Evolutionary conservation across 2,797 vertebrate species (phyloP), one percentile per base, ranked within the genome.

Genomic region (Protosalanx chinensis): DNA sequence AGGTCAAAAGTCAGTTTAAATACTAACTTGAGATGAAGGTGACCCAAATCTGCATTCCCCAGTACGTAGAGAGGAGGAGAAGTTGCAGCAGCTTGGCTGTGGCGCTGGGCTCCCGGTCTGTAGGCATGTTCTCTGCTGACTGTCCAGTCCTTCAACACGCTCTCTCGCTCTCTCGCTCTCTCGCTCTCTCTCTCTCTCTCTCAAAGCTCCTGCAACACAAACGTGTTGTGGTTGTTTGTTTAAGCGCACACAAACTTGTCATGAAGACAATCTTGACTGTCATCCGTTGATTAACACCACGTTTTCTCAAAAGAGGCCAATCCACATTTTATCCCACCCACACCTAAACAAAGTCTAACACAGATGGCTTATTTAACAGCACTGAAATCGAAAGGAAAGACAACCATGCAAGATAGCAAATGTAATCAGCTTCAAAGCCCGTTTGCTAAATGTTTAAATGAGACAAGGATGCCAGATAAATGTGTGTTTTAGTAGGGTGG

Each of bases 11-110:
- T 35, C 18, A 20, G 5, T 20, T 10, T 8, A 65, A n/a, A 5
- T 73, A 90, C 88, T 59, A 6, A 93, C 93, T 89, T 73, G 93
- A 93, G 81, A 95, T 89, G 23, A 94, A 94, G 68, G 93, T 95
- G 84, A 94, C 90, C 93, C 93, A 95, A 46, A 94, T 89, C 89
- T 95, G 93, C 94, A 95, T 94, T n/a, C 94, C 94, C 94, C 93
- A 95, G 84, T 92, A 94, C 59, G 91, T 93, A 72, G 94, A 93
- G 59, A 95, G 93, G 67, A 94, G 85, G 62, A 94, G 33, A 64
- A 95, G 88, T 76, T 95, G 93, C 67, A 95, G 86, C 78, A 93
- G 76, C 81, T 93, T 95, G 77, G 92, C 80, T 0, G 84, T 76
- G 67, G 83, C 76, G 0, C 89, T 89, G 66, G 92, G 92, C 71